phyloP scores from a whole-genome alignment of 2,888 invertebrate species.

The Tubiluchus corallicola region DNA sequence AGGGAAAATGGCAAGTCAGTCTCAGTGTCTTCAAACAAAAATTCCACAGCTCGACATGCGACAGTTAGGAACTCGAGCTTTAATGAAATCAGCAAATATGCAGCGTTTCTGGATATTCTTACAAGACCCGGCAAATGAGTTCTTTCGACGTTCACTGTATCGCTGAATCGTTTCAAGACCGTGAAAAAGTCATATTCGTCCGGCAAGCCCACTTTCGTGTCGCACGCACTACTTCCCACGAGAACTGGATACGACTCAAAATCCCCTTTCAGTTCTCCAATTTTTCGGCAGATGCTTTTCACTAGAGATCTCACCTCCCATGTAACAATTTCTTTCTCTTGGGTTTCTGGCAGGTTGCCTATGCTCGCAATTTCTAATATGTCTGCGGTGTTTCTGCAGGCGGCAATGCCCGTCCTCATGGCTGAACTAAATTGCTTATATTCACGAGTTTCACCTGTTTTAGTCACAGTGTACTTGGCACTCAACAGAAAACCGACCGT shows the following conservation, averaged over 20 bases:
- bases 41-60: no score
- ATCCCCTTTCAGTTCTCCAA: not conserved
- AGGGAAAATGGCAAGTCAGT: no score
- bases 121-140: no score
- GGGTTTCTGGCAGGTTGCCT: not conserved
- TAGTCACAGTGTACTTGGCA: not conserved
- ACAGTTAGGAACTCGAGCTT: no score
- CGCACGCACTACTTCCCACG: not conserved
- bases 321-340: not conserved
- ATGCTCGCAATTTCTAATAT: not conserved
- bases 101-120: no score
- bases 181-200: slow-evolving; percentile 3
- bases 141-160: no score
- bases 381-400: not conserved
- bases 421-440: not conserved
- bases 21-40: no score
- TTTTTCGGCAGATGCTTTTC: not conserved
- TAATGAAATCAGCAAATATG: no score
- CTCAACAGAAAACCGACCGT: not conserved
- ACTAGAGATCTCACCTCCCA: not conserved
- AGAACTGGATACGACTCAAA: not conserved
- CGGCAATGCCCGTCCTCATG: no score
- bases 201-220: not conserved
- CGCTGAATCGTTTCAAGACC: no score
- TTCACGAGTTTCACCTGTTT: not conserved